phyloP scores from a whole-genome alignment of 2,888 invertebrate genomes.

The Sminthurides aquaticus region DNA sequence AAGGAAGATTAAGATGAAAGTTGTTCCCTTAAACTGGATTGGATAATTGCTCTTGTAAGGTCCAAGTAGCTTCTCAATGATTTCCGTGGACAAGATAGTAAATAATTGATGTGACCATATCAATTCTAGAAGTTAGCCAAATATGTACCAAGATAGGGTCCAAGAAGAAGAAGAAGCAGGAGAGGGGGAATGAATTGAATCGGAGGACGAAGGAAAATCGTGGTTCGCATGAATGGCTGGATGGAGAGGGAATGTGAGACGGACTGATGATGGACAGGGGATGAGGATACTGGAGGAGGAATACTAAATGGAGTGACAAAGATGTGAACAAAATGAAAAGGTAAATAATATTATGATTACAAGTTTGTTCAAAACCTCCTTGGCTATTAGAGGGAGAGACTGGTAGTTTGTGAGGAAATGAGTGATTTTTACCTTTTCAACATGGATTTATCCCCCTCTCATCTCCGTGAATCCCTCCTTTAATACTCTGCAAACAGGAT shows the following conservation, averaged over 20 bases:
- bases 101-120: too few relatives aligned
- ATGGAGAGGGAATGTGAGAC: background rate
- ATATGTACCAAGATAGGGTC: too few relatives aligned
- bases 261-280: background rate
- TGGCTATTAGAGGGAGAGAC: background rate
- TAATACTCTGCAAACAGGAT: background rate
- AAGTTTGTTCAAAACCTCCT: background rate
- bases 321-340: background rate
- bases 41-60: too few relatives aligned
- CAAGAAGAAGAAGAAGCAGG: too few relatives aligned
- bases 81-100: too few relatives aligned
- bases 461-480: background rate
- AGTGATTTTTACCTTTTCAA: background rate
- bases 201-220: background rate
- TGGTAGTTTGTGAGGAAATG: background rate
- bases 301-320: background rate
- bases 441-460: background rate
- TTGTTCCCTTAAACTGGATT: too few relatives aligned
- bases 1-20: background rate
- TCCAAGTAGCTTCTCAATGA: too few relatives aligned
- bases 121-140: too few relatives aligned
- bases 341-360: background rate
- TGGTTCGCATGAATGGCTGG: background rate
- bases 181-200: too few relatives aligned
- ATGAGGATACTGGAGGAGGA: background rate